A percentile compares a stretch with the other conserved stretches of the same genome.
Evolutionary conservation across 2,888 invertebrate species (phyloP).

Genomic region (Epirrhoe tristata): DNA sequence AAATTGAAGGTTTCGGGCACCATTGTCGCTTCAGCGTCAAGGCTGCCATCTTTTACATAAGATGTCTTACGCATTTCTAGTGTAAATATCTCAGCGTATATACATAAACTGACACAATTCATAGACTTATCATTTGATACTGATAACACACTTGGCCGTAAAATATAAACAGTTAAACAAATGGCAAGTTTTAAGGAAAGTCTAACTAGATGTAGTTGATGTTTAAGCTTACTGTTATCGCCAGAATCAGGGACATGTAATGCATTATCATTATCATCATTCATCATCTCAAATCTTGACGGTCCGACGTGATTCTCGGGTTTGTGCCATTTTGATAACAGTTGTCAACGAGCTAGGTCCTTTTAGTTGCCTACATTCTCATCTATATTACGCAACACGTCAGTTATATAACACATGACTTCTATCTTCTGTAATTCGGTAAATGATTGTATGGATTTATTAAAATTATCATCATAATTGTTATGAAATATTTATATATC

Average conservation of each 20-base stretch:
- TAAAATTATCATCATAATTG: not conserved
- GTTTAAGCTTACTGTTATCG: constrained; percentile 40
- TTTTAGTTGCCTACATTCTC: constrained; percentile 30
- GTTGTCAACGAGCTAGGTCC: constrained; percentile 34
- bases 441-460: not conserved
- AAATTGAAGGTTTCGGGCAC: constrained; percentile 15
- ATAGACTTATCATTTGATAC: not conserved
- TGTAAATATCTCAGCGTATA: not conserved
- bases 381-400: constrained; percentile 34
- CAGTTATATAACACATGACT: constrained; percentile 26
- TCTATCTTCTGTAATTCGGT: not conserved
- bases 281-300: constrained; percentile 75
- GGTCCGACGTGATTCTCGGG: constrained; percentile 51
- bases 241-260: constrained; percentile 59
- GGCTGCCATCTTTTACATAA: constrained; percentile 24
- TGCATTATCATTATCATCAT: constrained; percentile 81
- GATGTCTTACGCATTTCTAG: not conserved
- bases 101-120: not conserved
- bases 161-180: constrained; percentile 21
- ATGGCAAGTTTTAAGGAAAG: not conserved
- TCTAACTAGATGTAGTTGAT: constrained; percentile 37
- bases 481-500: not conserved
- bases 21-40: constrained; percentile 9
- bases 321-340: constrained; percentile 56
- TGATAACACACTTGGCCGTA: not conserved